phyloP scores from a whole-genome alignment of 2,797 vertebrate genomes.

The Tangara arthus region DNA sequence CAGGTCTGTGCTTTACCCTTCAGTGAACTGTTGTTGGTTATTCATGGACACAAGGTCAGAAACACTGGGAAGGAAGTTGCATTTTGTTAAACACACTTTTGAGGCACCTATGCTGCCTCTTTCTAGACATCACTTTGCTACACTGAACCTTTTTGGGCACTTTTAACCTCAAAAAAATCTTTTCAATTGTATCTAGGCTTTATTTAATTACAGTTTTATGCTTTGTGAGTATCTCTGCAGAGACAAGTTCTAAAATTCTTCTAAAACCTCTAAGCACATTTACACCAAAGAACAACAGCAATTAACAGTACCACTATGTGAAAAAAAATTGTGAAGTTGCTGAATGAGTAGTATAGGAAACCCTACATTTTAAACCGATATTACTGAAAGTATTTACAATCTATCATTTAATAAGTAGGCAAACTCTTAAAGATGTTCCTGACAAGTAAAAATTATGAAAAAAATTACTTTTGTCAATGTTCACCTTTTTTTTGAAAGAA shows the following conservation, averaged over 20 bases:
- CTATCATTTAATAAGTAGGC: neutral
- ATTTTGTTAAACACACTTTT: neutral
- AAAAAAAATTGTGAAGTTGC: neutral
- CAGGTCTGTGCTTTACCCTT: neutral
- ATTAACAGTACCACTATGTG: neutral
- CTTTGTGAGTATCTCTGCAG: neutral
- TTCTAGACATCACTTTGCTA: neutral
- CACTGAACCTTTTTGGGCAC: neutral
- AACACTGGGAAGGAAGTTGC: neutral
- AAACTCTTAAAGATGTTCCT: neutral
- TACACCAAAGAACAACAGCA: neutral
- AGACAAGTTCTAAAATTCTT: neutral
- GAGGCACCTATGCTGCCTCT: neutral
- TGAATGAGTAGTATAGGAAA: neutral
- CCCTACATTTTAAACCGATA: neutral
- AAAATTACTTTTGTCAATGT: neutral
- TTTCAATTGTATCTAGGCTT: neutral
- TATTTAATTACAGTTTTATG: neutral
- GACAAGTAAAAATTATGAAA: neutral
- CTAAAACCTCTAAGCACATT: neutral
- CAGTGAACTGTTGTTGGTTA: neutral
- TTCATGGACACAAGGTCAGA: neutral
- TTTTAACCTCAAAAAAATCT: neutral
- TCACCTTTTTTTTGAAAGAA: neutral
- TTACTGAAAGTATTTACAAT: neutral